Base-by-base conservation (phyloP, 2,797 vertebrate species). In the Sebastes vulpes region DNA sequence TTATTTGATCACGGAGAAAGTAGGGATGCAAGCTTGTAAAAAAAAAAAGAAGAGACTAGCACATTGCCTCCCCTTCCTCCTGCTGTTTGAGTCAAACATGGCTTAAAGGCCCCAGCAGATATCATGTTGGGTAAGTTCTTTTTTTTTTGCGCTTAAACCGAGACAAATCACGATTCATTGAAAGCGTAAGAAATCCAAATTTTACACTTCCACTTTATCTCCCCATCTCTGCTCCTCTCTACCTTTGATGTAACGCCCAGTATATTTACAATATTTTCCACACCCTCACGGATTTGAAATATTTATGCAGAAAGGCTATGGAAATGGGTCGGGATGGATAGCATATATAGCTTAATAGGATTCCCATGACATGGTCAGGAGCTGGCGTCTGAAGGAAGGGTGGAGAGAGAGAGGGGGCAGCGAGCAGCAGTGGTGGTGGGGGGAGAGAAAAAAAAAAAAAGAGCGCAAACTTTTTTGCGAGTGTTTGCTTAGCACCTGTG, bases 401-500 rank as follows among this genome's bases (percentile, higher is more conserved):
- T 38, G 59, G 79, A 79, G 32, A 35, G 79, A 79, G 32, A 35
- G 67, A 10, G 52, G 69, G 9, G 72, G 54, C 11, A 31, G 48
- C 31, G 1, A 32, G 66, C 38, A 29, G 68, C 3, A 11, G 9
- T 35, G 48, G 29, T 31, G 29, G 32, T 12, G 32, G 32, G 0
- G 31, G 10, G 10, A 4, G 4, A 4, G 6, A 20, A 18, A 26
- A 23, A 8, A 25, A 20, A 26, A 23, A 63, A 28, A 7, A 66
- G 61, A 72, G 31, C 0, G 4, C 67, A 63, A 83, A 84, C 35
- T 84, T 56, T 56, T 38, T 23, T 38, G 81, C 21, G 7, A 89
- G 83, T 89, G 89, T 94, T 92, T 93, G 80, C 68, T 82, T 53
- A 82, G 88, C 90, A 93, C 92, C 92, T 93, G 92, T 59, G 85